Conservation (phyloP, 2,888 invertebrate species). For the Caenorhabditis uteleia region DNA sequence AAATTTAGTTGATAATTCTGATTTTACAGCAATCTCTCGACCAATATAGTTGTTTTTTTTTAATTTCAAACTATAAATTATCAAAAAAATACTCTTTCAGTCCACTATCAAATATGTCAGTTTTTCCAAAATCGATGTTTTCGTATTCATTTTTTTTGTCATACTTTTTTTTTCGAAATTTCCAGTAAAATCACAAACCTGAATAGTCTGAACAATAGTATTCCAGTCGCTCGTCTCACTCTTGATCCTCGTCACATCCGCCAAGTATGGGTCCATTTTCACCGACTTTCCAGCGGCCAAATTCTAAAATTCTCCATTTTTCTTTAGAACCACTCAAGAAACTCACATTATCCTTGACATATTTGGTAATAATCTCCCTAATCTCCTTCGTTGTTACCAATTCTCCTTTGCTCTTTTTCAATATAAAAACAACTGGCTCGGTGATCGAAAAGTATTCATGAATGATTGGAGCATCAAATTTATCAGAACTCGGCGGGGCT, state of each 20-base stretch:
- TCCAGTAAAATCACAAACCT: constrained; percentile 7
- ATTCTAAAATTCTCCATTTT: constrained; percentile 33
- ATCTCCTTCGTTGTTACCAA: constrained; percentile 44
- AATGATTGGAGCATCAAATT: constrained; percentile 33
- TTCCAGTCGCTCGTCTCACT: constrained; percentile 43
- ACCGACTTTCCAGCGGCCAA: constrained; percentile 39
- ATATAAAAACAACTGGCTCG: constrained; percentile 46
- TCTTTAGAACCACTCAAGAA: background rate
- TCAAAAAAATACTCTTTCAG: no score
- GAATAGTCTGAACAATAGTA: constrained; percentile 46
- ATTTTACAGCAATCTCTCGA: no score
- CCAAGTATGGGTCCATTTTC: constrained; percentile 45
- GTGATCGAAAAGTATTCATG: constrained; percentile 46
- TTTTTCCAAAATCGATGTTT: no score
- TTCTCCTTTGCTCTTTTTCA: constrained; percentile 52
- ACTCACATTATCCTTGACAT: constrained; percentile 51
- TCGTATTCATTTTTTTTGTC: no score
- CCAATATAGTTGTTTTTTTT: no score
- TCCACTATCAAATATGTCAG: no score
- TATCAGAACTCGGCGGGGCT: constrained; percentile 19
- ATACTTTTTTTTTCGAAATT: no score
- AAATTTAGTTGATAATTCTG: background rate
- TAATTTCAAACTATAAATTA: no score
- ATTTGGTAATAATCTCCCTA: constrained; percentile 39
- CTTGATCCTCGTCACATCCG: constrained; percentile 24